phyloP scores from a whole-genome alignment of 1,140 invertebrate genomes.

The Goniozus legneri region DNA sequence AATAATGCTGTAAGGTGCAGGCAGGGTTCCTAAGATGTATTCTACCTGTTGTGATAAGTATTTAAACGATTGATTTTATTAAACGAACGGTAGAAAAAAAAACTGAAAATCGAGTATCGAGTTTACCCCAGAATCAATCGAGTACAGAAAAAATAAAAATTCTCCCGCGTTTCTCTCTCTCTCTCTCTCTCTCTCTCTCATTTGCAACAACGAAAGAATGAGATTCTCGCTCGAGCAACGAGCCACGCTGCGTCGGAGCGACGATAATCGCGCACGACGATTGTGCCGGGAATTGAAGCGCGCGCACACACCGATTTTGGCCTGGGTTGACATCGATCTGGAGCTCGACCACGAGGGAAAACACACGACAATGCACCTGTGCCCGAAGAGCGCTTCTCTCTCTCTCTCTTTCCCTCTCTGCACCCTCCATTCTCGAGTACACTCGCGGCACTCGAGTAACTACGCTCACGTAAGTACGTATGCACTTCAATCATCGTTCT shows the following conservation, averaged over 20 bases:
- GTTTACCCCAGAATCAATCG: not conserved
- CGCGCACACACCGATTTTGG: constrained; percentile 11
- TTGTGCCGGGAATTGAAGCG: no score
- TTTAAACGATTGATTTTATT: constrained; percentile 35
- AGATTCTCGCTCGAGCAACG: no score
- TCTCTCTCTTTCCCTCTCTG: constrained; percentile 8
- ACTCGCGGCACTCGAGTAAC: constrained; percentile 34
- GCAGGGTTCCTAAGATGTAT: constrained; percentile 34
- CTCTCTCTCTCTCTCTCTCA: no score
- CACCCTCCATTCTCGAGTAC: constrained; percentile 9
- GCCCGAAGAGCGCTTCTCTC: constrained; percentile 5
- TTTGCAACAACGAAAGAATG: no score
- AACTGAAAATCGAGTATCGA: constrained; percentile 11
- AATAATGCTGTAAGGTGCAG: constrained; percentile 16
- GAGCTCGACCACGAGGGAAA: constrained; percentile 37
- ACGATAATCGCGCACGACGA: no score
- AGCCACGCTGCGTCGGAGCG: no score
- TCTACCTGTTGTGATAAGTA: constrained; percentile 35
- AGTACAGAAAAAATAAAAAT: no score
- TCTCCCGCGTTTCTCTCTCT: no score
- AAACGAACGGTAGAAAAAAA: constrained; percentile 30
- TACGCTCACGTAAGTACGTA: constrained; percentile 42
- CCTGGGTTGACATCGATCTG: no score
- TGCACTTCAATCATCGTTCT: constrained; percentile 51
- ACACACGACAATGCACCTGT: constrained; percentile 31